Percentiles rank a stretch among this genome's conserved stretches.
Evolutionary conservation across 2,113 vertebrate genomes (phyloP).

Genomic region (Amazona vittata): DNA sequence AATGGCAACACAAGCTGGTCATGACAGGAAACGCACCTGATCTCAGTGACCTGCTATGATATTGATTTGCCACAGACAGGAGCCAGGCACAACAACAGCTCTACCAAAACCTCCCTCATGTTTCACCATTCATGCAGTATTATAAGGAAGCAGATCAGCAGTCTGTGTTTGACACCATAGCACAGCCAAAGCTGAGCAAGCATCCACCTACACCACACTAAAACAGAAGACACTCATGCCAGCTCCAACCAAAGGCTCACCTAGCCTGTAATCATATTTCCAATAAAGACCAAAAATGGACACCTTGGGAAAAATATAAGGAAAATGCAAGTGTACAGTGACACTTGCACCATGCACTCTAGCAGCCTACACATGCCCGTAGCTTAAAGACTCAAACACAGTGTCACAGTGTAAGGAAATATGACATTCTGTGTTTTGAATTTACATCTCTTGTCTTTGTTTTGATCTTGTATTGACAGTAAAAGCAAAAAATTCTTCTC

Average conservation of each 20-base stretch:
- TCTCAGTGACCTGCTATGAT: neutral
- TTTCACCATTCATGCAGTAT: neutral
- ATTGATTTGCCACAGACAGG: neutral
- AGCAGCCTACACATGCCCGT: neutral
- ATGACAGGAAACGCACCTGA: neutral
- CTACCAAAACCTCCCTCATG: neutral
- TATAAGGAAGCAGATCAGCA: neutral
- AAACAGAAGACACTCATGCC: neutral
- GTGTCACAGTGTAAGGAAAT: neutral
- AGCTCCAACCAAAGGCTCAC: neutral
- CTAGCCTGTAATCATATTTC: accelerated
- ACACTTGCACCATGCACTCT: neutral
- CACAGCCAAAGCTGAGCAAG: neutral
- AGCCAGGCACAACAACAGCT: neutral
- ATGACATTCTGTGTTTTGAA: neutral
- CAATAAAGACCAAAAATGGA: neutral
- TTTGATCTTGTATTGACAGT: neutral
- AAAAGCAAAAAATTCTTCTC: neutral
- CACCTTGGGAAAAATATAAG: neutral
- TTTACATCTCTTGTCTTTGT: neutral
- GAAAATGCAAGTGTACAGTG: neutral
- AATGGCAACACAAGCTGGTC: neutral
- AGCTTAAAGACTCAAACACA: neutral
- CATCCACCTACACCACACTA: neutral
- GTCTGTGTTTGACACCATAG: neutral